Conservation (phyloP, 2,888 invertebrate species). For the Acanthosepion esculentum region DNA sequence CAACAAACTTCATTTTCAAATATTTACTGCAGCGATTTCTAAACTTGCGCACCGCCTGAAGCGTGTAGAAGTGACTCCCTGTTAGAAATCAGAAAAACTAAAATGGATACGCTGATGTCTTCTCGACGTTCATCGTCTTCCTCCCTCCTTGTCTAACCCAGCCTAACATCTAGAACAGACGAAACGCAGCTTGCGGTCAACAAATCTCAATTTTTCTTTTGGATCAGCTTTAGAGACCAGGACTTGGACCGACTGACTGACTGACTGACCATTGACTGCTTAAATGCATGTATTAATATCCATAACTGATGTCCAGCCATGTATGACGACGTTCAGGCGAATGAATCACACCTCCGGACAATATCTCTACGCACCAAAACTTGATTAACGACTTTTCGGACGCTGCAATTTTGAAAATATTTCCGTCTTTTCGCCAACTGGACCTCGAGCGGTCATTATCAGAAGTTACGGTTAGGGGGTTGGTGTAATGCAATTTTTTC, state of each 20-base stretch:
- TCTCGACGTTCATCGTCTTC: background rate
- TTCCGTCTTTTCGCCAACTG: background rate
- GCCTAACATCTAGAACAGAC: background rate
- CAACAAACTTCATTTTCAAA: background rate
- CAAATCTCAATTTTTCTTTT: background rate
- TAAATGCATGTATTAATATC: background rate
- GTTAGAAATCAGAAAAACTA: background rate
- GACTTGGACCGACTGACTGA: slow-evolving; percentile 13
- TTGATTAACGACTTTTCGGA: slow-evolving; percentile 18
- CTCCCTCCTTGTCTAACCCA: background rate
- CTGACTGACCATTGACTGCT: background rate
- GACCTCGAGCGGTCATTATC: slow-evolving; percentile 33
- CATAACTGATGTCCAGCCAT: slow-evolving; percentile 18
- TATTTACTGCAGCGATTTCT: background rate
- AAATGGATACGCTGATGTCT: background rate
- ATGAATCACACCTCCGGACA: slow-evolving; percentile 14
- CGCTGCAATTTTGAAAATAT: slow-evolving; percentile 14
- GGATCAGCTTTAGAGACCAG: background rate
- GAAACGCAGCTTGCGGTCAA: background rate
- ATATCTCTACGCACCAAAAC: background rate
- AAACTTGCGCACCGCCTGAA: background rate
- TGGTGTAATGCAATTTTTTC: slow-evolving; percentile 1
- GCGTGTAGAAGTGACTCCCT: background rate
- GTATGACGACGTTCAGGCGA: background rate
- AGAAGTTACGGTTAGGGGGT: background rate